Percentiles rank a stretch among this genome's conserved stretches.
Evolutionary conservation across 2,797 vertebrate genomes (phyloP).

Genomic region (Orientallactaga sibirica): DNA sequence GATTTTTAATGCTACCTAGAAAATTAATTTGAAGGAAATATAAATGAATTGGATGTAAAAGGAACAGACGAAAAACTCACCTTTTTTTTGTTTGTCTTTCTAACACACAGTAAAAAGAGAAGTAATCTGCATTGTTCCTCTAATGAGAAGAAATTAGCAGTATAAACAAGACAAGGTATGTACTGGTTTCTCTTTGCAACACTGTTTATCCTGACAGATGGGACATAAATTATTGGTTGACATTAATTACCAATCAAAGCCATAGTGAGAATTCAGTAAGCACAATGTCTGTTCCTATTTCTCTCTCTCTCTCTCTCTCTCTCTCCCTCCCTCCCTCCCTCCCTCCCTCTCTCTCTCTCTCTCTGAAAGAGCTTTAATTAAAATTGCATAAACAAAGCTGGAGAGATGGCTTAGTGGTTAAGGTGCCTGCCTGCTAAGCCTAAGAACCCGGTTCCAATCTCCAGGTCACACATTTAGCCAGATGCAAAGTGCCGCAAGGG

Average conservation of each 20-base stretch:
- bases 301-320: neutral
- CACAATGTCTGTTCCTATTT: slow-evolving; percentile 17
- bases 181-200: slow-evolving; percentile 45
- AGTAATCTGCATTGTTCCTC: neutral
- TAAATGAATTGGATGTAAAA: neutral
- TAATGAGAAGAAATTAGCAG: slow-evolving; percentile 46
- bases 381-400: neutral
- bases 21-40: slow-evolving; percentile 39
- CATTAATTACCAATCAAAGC: slow-evolving; percentile 48
- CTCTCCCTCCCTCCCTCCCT: too few relatives aligned
- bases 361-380: slow-evolving; percentile 57
- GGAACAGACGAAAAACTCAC: neutral
- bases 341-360: neutral
- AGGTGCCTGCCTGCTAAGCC: too few relatives aligned
- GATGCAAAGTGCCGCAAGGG: too few relatives aligned
- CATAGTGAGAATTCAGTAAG: slow-evolving; percentile 1
- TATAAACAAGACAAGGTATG: slow-evolving; percentile 64
- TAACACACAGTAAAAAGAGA: neutral
- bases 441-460: too few relatives aligned
- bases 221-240: slow-evolving; percentile 48
- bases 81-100: neutral
- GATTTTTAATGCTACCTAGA: slow-evolving; percentile 47
- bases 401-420: too few relatives aligned
- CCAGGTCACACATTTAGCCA: too few relatives aligned
- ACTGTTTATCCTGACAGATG: neutral